phyloP scores from a whole-genome alignment of 1,140 invertebrate species.

The Globodera rostochiensis region DNA sequence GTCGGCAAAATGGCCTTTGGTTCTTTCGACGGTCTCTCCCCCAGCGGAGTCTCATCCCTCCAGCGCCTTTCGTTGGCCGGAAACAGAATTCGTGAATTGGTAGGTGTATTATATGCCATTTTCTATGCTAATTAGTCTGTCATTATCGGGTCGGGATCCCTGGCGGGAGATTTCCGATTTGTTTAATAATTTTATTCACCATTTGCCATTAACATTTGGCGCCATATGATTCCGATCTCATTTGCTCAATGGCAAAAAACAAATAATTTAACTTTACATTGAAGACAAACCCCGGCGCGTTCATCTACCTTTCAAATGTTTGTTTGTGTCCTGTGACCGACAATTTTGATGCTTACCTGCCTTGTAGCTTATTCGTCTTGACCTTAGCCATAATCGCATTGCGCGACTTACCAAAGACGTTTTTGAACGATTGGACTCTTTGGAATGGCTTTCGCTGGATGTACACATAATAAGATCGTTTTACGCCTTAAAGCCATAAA shows the following conservation, averaged over 20 bases:
- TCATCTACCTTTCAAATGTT: conserved; percentile 36
- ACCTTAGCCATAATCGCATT: conserved; percentile 46
- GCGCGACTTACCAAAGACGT: conserved; percentile 29
- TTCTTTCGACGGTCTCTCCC: conserved; percentile 26
- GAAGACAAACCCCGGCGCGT: conserved; percentile 37
- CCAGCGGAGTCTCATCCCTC: conserved; percentile 21
- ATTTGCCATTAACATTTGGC: no score
- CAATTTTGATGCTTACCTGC: neutral
- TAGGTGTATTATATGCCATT: neutral
- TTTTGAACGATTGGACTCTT: conserved; percentile 38
- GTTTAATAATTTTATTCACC: no score
- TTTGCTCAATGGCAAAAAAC: neutral
- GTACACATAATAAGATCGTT: neutral
- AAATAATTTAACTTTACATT: neutral
- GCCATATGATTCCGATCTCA: neutral
- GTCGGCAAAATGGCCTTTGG: conserved; percentile 53
- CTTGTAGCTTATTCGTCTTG: conserved; percentile 32
- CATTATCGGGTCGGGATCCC: no score
- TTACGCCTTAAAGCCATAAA: conserved; percentile 5
- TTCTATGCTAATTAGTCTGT: no score
- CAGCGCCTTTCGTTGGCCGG: conserved; percentile 47
- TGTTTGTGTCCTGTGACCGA: neutral
- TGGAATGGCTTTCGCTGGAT: conserved; percentile 42
- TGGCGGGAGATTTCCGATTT: no score
- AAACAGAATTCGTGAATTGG: conserved; percentile 44